A percentile compares a stretch with the other conserved stretches of the same genome.
Conservation (phyloP, 2,888 invertebrate species). For the Thumatha senex region DNA sequence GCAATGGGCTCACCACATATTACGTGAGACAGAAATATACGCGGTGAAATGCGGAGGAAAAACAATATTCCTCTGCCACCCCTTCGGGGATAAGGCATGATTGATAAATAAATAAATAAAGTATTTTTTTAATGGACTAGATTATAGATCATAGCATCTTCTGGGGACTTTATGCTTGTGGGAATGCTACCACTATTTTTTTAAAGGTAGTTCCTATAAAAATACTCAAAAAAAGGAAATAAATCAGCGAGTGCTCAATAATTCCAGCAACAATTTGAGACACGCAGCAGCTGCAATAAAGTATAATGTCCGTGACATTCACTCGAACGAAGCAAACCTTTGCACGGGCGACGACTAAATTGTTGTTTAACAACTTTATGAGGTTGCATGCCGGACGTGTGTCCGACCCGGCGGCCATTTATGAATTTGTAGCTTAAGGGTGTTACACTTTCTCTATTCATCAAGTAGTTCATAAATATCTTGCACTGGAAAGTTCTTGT, state of each 20-base stretch:
- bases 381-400: slow-evolving; percentile 2
- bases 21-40: too few species aligned
- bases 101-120: too few species aligned
- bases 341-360: background rate
- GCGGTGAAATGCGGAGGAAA: too few species aligned
- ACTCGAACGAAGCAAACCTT: background rate
- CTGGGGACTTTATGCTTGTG: too few species aligned
- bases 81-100: too few species aligned
- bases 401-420: background rate
- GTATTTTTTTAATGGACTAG: too few species aligned
- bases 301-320: background rate
- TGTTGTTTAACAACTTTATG: slow-evolving; percentile 5
- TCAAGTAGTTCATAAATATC: background rate
- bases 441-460: background rate
- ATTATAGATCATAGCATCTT: too few species aligned
- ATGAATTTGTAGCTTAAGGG: background rate
- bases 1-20: too few species aligned
- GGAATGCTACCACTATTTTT: background rate
- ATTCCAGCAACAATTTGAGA: background rate
- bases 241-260: background rate
- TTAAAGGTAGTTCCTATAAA: background rate
- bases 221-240: background rate
- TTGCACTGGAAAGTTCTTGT: too few species aligned
- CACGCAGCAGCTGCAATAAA: background rate
- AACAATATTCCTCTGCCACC: too few species aligned